phyloP scores from a whole-genome alignment of 2,113 vertebrate genomes.

The Trematocara nigrifrons region DNA sequence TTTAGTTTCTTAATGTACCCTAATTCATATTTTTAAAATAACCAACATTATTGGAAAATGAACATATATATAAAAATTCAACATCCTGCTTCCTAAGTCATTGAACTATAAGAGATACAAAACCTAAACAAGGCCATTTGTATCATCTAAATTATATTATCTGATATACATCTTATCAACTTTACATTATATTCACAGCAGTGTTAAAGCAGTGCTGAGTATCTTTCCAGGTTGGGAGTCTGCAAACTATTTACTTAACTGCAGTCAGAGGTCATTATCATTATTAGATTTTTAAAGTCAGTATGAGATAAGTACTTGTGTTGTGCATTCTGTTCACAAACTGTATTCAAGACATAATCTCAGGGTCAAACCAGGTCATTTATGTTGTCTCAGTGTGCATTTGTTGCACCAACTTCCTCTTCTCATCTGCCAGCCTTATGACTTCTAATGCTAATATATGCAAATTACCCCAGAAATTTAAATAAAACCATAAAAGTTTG shows the following conservation, averaged over 20 bases:
- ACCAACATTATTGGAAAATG: neutral
- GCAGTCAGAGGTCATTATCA: neutral
- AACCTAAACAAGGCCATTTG: neutral
- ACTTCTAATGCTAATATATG: slow-evolving; percentile 6
- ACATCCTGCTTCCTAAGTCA: neutral
- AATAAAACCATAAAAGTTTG: neutral
- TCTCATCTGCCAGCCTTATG: slow-evolving; percentile 7
- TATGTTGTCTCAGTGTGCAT: neutral
- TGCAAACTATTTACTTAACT: neutral
- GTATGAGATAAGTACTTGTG: neutral
- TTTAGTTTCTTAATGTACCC: neutral
- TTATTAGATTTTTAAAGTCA: neutral
- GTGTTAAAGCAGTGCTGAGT: neutral
- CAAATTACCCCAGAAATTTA: neutral
- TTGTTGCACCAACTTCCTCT: neutral
- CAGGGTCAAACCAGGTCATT: neutral
- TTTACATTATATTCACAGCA: neutral
- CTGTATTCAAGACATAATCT: neutral
- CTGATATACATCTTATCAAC: neutral
- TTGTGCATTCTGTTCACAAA: neutral
- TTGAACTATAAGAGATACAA: neutral
- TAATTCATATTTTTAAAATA: neutral
- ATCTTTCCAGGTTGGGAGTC: neutral
- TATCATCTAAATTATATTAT: neutral
- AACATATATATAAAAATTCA: neutral